Conservation (phyloP, 2,797 vertebrate species). For the Typhlichthys eigenmanni region DNA sequence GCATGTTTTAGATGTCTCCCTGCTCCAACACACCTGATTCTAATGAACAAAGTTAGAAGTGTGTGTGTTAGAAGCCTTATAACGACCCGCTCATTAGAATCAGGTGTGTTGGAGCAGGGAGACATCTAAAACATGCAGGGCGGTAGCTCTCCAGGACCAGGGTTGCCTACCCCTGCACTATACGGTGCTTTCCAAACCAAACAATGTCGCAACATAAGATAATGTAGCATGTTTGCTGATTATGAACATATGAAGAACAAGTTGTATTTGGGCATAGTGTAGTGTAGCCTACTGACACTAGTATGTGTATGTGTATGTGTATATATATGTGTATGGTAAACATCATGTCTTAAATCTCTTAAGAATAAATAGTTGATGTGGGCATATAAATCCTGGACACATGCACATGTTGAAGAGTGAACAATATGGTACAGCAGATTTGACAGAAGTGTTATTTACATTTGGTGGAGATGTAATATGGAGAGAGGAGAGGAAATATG, state of each 20-base stretch:
- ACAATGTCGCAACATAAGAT: neutral
- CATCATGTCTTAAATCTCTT: neutral
- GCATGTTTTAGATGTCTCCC: no score
- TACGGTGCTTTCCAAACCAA: neutral
- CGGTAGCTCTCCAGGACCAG: no score
- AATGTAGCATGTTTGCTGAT: neutral
- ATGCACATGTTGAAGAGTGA: neutral
- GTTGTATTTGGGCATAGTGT: neutral
- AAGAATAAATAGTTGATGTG: neutral
- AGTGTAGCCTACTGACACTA: neutral
- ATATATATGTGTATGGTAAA: neutral
- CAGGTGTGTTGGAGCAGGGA: no score
- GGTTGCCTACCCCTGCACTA: no score
- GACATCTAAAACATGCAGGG: no score
- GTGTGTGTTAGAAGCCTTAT: no score
- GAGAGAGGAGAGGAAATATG: neutral
- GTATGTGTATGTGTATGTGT: neutral
- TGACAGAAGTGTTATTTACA: conserved; percentile 12
- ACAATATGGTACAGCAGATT: neutral
- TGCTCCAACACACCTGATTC: no score
- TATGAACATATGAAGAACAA: neutral
- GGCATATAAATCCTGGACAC: neutral
- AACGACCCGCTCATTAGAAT: no score
- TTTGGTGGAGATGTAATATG: conserved; percentile 2
- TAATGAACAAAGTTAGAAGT: no score